phyloP scores from a whole-genome alignment of 2,113 vertebrate genomes.

The Lipophrys pholis region DNA sequence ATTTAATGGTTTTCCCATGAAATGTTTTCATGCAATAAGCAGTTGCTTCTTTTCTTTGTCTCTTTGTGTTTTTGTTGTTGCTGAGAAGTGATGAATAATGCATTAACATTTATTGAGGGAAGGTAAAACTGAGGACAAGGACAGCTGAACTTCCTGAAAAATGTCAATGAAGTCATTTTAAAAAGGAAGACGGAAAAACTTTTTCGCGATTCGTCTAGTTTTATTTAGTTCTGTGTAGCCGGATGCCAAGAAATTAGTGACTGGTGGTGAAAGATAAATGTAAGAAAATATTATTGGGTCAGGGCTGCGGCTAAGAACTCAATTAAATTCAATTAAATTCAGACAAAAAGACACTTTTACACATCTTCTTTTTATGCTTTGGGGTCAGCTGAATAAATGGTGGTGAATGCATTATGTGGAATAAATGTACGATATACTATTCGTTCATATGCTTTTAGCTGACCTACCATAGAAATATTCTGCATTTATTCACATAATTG shows the following conservation, averaged over 20 bases:
- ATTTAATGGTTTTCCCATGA: neutral
- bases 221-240: neutral
- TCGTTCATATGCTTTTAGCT: too few relatives aligned
- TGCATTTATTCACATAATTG: too few relatives aligned
- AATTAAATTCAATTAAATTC: too few relatives aligned
- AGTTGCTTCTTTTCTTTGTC: neutral
- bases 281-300: neutral
- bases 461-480: too few relatives aligned
- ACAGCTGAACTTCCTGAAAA: neutral
- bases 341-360: too few relatives aligned
- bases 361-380: too few relatives aligned
- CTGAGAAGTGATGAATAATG: too few relatives aligned
- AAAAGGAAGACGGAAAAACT: neutral
- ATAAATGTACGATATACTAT: too few relatives aligned
- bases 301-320: neutral
- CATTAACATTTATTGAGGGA: neutral
- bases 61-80: neutral
- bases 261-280: neutral
- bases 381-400: too few relatives aligned
- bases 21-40: neutral
- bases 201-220: neutral
- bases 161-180: neutral
- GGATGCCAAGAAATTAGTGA: neutral
- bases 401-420: too few relatives aligned
- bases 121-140: neutral